Evolutionary conservation across 2,113 vertebrate genomes (phyloP), one percentile per base, ranked within the genome.

Genomic region (Caracal caracal): DNA sequence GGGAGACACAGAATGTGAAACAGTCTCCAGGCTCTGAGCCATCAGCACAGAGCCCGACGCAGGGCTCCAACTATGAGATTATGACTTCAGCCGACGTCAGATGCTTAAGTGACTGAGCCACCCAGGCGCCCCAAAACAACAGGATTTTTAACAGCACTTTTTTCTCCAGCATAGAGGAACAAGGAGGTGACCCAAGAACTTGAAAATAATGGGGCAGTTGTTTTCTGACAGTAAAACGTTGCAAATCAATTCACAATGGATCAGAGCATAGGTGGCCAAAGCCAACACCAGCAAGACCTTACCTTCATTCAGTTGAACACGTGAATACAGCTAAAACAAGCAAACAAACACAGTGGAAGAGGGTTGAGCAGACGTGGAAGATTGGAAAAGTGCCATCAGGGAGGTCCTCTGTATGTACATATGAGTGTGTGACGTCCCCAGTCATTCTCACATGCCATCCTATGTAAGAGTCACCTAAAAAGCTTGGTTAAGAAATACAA

Each of bases 261-360:
- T 4, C 15, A 4, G 49, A 47, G 63, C 30, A 3, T 1, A 15
- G 10, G 22, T 2, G 10, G 0, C 51, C 20, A 13, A 6, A 0
- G 26, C 59, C 33, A 59, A 8, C 19, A 20, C 65, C 85, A 53
- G 65, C 26, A 0, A 15, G 33, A 40, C 13, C 4, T 49, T 22
- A 61, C 30, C 65, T 43, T 28, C 5, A 28, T 53, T 20, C 2
- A 1, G 5, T 5, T 3, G 4, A 82, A 26, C 35, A 1, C 2
- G 11, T 1, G 51, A 7, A 80, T 2, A 13, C 53, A 40, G 28
- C 65, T 20, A 1, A n/a, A 35, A 63, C 13, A 63, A 37, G 28
- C 7, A 30, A 53, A 51, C 35, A 7, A 20, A 2, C n/a, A 22
- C 5, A 82, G 43, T 10, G 2, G 6, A 1, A 9, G 49, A 30